Percentiles rank a stretch among this genome's conserved stretches.
Conservation (phyloP, 2,888 invertebrate genomes). For the Apodemia duryi region DNA sequence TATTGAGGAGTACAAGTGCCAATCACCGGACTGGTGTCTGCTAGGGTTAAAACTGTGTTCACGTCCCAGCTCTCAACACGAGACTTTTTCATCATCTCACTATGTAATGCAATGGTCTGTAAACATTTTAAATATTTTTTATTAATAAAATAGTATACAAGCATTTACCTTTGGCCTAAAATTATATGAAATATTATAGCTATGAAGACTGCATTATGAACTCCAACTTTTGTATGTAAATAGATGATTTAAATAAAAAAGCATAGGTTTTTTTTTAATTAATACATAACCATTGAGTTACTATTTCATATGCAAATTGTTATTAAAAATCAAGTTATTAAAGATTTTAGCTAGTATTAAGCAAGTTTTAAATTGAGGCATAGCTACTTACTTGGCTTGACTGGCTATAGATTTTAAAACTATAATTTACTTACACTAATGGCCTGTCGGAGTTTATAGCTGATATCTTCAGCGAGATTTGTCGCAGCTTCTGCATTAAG, state of each 20-base stretch:
- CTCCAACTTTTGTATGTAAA: no score
- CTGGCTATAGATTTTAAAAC: not conserved
- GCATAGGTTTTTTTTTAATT: no score
- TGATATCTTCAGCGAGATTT: slow-evolving; percentile 72
- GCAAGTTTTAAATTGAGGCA: no score
- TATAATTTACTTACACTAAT: slow-evolving; percentile 57
- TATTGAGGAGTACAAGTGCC: slow-evolving; percentile 55
- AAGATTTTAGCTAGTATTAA: no score
- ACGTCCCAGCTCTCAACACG: slow-evolving; percentile 67
- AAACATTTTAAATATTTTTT: slow-evolving; percentile 29
- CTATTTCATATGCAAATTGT: no score
- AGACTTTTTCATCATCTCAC: slow-evolving; percentile 67
- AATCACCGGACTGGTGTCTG: slow-evolving; percentile 63
- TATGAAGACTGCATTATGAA: not conserved
- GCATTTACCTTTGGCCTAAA: not conserved
- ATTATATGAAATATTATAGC: not conserved
- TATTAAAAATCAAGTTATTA: no score
- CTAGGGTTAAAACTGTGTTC: slow-evolving; percentile 53
- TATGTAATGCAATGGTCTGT: slow-evolving; percentile 67
- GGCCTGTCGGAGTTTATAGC: slow-evolving; percentile 70
- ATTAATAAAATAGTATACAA: not conserved
- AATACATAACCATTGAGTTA: no score
- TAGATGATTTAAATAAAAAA: no score
- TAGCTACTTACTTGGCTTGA: not conserved
- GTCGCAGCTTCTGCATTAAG: slow-evolving; percentile 62